Evolutionary conservation across 2,888 invertebrate genomes (phyloP).

Genomic region (Cecidostiba fungosa): DNA sequence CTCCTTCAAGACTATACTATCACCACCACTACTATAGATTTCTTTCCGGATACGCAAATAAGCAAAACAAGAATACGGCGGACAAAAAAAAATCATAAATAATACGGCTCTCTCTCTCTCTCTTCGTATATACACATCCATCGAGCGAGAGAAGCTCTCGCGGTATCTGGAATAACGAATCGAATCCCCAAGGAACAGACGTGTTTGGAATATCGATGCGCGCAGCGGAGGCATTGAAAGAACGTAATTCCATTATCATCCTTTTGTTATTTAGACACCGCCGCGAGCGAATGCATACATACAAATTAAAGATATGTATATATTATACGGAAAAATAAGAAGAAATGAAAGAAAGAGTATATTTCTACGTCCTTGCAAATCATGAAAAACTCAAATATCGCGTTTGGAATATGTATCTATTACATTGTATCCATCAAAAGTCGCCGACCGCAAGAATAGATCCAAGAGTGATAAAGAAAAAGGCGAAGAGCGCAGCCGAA

Average conservation of each 20-base stretch:
- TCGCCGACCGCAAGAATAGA: too few species aligned
- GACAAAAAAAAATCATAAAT: slow-evolving; percentile 2
- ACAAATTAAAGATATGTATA: background rate
- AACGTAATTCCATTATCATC: slow-evolving; percentile 50
- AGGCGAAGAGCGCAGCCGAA: background rate
- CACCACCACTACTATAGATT: background rate
- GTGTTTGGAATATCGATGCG: slow-evolving; percentile 47
- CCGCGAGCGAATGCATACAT: background rate
- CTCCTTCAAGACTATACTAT: background rate
- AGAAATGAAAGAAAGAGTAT: background rate
- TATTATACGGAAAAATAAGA: background rate
- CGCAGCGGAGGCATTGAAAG: background rate
- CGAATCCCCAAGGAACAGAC: slow-evolving; percentile 47
- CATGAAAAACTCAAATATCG: too few species aligned
- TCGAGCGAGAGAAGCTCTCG: slow-evolving; percentile 5
- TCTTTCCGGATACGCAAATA: background rate
- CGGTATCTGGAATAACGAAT: slow-evolving; percentile 46
- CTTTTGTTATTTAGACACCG: slow-evolving; percentile 21
- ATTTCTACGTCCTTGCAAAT: too few species aligned
- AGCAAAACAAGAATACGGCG: background rate
- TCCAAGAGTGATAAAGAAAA: background rate
- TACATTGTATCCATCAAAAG: background rate
- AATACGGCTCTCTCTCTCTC: background rate
- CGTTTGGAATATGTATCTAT: background rate
- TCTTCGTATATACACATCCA: background rate